A percentile compares a stretch with the other conserved stretches of the same genome.
Conservation (phyloP, 2,113 vertebrate genomes). For the Stomatorhinus ivindoensis region DNA sequence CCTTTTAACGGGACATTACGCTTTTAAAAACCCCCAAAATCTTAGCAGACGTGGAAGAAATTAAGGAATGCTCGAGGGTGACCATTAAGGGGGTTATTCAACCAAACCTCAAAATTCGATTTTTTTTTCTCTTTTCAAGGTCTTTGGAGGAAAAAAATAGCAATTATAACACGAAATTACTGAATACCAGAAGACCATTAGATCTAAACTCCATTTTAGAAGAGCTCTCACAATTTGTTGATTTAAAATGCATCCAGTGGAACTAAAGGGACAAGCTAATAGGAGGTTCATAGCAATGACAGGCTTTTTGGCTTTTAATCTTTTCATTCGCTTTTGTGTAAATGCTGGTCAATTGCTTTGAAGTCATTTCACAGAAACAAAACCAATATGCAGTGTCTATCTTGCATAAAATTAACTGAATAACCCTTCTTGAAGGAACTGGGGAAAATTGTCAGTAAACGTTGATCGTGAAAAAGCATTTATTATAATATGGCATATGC, state of each 20-base stretch:
- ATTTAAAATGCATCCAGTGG: slow-evolving; percentile 16
- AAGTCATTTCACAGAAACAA: slow-evolving; percentile 13
- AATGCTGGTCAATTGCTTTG: slow-evolving; percentile 12
- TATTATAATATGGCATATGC: not conserved
- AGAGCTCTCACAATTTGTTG: slow-evolving; percentile 9
- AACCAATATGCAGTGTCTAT: slow-evolving; percentile 6
- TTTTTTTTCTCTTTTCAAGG: slow-evolving; percentile 1
- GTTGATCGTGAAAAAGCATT: not conserved
- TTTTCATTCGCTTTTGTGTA: slow-evolving; percentile 4
- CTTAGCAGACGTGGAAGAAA: not conserved
- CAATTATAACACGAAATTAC: slow-evolving; percentile 6
- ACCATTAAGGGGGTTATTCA: slow-evolving; percentile 13
- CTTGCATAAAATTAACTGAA: slow-evolving; percentile 13
- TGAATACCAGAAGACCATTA: slow-evolving; percentile 2
- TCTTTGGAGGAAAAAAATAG: not conserved
- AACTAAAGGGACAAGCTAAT: slow-evolving; percentile 14
- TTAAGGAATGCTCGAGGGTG: not conserved
- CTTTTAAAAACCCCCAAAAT: not conserved
- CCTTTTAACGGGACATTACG: slow-evolving; percentile 2
- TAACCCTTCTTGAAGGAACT: not conserved
- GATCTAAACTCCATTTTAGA: not conserved
- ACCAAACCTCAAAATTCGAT: not conserved
- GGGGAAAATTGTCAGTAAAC: slow-evolving; percentile 2
- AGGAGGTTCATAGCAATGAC: slow-evolving; percentile 3
- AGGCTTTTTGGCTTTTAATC: not conserved